Base-by-base conservation (phyloP, 2,797 vertebrate species). In the Phoebastria nigripes region DNA sequence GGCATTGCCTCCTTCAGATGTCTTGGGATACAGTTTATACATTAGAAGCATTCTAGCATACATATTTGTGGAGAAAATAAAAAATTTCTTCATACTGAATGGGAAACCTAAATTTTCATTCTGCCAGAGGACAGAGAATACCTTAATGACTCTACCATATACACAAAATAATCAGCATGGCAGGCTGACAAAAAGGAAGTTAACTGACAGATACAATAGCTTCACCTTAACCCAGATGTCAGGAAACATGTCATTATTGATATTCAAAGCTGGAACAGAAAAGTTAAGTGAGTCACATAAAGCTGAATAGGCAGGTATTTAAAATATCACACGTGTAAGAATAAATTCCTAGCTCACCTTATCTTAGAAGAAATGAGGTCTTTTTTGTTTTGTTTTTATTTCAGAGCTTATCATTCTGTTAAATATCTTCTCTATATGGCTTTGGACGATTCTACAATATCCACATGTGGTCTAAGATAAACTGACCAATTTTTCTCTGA, bases 181-280 rank as follows among this genome's bases (percentile, higher is more conserved):
- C 62, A 96, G 58, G 87, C 51, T 92, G 84, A 96, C 94, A 96
- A 90, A 82, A 82, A 77, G 74, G 79, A 95, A 82, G 84, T 95
- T 93, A 96, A 95, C 87, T 93, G 95, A 94, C 92, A 96, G 79
- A 83, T 79, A 76, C 65, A 92, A 90, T 49, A 94, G 72, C 69
- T 88, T 92, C 93, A 93, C 95, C 90, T 97, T 88, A 96, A 93
- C 93, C 90, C 82, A 89, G 74, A 79, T 90, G 92, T 93, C 96
- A 95, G 51, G 87, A 93, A 97, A 94, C 72, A 73, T 89, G 92
- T 83, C 94, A 96, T 86, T 89, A 94, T 59, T 89, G 95, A 91
- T 93, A 96, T 87, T 92, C 89, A 91, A 87, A 94, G 72, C 51
- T 90, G 66, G 58, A 89, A 89, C 61, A 91, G 92, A 94, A 88